Evolutionary conservation across 2,888 invertebrate genomes (phyloP).

Genomic region (Plusia festucae): DNA sequence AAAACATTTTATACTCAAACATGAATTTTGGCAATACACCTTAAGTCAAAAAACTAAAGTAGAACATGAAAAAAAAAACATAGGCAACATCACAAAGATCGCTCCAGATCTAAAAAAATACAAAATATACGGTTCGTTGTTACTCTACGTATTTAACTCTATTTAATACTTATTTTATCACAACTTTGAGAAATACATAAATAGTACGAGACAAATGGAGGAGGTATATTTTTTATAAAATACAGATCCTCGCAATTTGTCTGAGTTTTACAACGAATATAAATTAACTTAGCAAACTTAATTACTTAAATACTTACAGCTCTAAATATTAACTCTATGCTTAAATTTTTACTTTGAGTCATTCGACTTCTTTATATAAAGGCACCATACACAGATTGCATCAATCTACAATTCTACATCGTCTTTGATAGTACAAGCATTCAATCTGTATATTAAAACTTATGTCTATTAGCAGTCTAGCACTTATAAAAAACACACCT

Average conservation of each 20-base stretch:
- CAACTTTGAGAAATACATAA: conserved; percentile 68
- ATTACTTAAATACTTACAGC: conserved; percentile 16
- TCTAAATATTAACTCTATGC: conserved; percentile 29
- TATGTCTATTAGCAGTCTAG: conserved; percentile 2
- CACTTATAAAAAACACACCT: not conserved
- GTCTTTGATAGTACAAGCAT: too few species aligned
- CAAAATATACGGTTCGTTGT: conserved; percentile 5
- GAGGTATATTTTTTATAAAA: conserved; percentile 86
- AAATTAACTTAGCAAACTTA: conserved; percentile 37
- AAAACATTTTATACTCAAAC: too few species aligned
- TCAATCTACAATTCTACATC: too few species aligned
- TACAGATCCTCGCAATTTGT: conserved; percentile 87
- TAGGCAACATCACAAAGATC: conserved; percentile 8
- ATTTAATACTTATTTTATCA: conserved; percentile 72
- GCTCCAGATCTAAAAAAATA: conserved; percentile 11
- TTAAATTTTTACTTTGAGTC: conserved; percentile 18
- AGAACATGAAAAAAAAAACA: not conserved
- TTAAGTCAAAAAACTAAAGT: not conserved
- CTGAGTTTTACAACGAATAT: conserved; percentile 52
- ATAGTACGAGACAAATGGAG: conserved; percentile 79
- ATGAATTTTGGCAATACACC: too few species aligned
- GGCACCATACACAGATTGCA: conserved; percentile 9
- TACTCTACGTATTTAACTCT: conserved; percentile 55
- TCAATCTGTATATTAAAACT: not conserved
- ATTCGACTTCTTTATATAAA: conserved; percentile 17